phyloP scores from a whole-genome alignment of 2,888 invertebrate species.

The Trichogramma evanescens region DNA sequence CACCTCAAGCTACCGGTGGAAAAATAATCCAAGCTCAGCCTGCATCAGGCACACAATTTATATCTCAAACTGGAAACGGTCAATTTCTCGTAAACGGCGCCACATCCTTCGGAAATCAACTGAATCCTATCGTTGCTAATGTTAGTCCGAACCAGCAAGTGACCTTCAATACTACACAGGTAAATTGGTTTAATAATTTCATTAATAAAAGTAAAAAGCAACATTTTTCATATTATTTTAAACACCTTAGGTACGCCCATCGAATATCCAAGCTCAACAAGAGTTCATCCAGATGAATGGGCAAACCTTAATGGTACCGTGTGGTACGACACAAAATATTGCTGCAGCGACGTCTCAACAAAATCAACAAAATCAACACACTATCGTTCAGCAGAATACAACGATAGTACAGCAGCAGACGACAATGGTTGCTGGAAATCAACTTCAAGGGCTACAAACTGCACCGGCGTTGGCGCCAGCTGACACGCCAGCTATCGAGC shows the following conservation, averaged over 20 bases:
- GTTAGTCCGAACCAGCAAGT: conserved; percentile 65
- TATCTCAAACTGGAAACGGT: conserved; percentile 61
- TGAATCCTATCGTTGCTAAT: conserved; percentile 72
- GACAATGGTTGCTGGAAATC: conserved; percentile 67
- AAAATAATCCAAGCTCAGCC: conserved; percentile 58
- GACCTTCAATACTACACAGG: conserved; percentile 55
- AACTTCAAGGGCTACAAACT: conserved; percentile 42
- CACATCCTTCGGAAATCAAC: conserved; percentile 62
- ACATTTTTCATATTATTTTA: not conserved
- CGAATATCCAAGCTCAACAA: conserved; percentile 54
- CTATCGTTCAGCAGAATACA: conserved; percentile 78
- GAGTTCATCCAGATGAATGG: conserved; percentile 68
- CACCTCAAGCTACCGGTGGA: conserved; percentile 63
- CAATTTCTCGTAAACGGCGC: conserved; percentile 72
- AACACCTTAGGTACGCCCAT: conserved; percentile 41
- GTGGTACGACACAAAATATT: conserved; percentile 54
- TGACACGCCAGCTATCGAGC: conserved; percentile 34
- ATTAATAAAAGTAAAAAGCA: not conserved
- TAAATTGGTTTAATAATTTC: conserved; percentile 15
- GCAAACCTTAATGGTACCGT: conserved; percentile 66
- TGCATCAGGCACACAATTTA: conserved; percentile 63
- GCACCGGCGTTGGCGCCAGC: conserved; percentile 26
- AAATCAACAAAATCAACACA: conserved; percentile 58
- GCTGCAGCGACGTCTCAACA: conserved; percentile 49
- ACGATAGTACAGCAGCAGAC: conserved; percentile 79